These are phyloP conservation scores for Sminthurides aquaticus DNA, from an alignment of 2,888 invertebrate species.

Conservation along the genomic window DNA sequence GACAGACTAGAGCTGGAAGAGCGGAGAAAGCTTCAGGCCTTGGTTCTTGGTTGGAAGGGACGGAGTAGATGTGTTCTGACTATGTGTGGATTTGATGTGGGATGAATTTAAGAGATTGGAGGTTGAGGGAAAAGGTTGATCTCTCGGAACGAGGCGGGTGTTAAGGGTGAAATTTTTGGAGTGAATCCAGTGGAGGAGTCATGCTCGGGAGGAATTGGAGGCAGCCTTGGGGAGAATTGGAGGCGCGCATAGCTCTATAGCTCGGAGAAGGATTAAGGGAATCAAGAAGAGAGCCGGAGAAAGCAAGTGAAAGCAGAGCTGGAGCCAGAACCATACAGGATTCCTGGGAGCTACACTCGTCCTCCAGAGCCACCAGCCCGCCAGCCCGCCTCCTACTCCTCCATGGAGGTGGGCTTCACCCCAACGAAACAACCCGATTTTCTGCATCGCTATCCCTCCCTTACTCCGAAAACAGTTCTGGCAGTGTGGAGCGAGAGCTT, in stretches of 20 bases:
- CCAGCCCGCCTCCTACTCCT: no score
- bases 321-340: no score
- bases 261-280: conserved; percentile 36
- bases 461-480: not conserved
- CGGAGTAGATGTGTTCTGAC: not conserved
- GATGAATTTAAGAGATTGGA: conserved; percentile 7
- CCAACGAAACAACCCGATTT: conserved; percentile 21
- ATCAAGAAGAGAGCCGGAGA: conserved; percentile 8
- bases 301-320: no score
- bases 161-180: conserved; percentile 10
- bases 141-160: conserved; percentile 13
- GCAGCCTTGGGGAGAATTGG: conserved; percentile 12
- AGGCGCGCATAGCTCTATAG: conserved; percentile 22
- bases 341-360: no score
- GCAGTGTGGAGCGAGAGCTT: not conserved
- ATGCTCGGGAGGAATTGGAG: conserved; percentile 14
- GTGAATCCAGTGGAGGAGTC: conserved; percentile 6
- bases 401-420: conserved; percentile 18
- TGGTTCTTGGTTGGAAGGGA: not conserved
- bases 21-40: no score
- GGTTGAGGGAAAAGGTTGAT: conserved; percentile 2
- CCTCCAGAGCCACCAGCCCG: no score
- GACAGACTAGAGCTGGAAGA: not conserved
- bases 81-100: not conserved
- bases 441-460: conserved; percentile 15